These are phyloP conservation scores for Laodelphax striatellus DNA, from an alignment of 1,140 invertebrate species.

Conservation along the genomic window DNA sequence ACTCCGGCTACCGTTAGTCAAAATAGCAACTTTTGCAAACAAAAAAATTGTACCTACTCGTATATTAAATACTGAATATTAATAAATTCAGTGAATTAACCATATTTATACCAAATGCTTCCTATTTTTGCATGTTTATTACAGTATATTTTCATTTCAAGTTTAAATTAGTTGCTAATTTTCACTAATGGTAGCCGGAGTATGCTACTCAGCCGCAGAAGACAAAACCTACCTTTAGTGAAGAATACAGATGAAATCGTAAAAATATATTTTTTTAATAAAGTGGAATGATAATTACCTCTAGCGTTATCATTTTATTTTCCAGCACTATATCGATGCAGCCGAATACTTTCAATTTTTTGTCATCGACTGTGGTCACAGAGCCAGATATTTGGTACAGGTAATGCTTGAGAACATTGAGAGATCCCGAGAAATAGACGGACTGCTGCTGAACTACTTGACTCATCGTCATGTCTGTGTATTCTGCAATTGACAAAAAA, in stretches of 20 bases:
- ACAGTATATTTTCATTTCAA: no score
- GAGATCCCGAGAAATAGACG: slow-evolving; percentile 70
- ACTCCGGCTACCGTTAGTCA: no score
- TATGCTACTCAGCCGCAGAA: no score
- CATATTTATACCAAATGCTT: no score
- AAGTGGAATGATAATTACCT: slow-evolving; percentile 36
- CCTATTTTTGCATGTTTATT: no score
- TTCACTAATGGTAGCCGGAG: no score
- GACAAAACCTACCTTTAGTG: neutral
- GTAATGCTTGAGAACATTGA: slow-evolving; percentile 69
- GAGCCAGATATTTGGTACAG: slow-evolving; percentile 72
- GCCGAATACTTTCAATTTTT: slow-evolving; percentile 61
- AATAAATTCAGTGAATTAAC: no score
- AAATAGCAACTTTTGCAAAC: no score
- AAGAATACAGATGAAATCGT: neutral
- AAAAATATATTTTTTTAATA: no score
- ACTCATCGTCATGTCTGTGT: slow-evolving; percentile 90
- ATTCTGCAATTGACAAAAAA: slow-evolving; percentile 48
- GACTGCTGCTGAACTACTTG: slow-evolving; percentile 85
- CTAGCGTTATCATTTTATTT: slow-evolving; percentile 69
- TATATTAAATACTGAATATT: no score
- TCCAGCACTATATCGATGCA: slow-evolving; percentile 75
- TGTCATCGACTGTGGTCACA: slow-evolving; percentile 61
- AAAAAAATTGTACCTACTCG: no score
- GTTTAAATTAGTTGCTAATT: no score